phyloP scores from a whole-genome alignment of 37 sponge, comb jelly and placozoan genomes.

The Eunapius fragilis region DNA sequence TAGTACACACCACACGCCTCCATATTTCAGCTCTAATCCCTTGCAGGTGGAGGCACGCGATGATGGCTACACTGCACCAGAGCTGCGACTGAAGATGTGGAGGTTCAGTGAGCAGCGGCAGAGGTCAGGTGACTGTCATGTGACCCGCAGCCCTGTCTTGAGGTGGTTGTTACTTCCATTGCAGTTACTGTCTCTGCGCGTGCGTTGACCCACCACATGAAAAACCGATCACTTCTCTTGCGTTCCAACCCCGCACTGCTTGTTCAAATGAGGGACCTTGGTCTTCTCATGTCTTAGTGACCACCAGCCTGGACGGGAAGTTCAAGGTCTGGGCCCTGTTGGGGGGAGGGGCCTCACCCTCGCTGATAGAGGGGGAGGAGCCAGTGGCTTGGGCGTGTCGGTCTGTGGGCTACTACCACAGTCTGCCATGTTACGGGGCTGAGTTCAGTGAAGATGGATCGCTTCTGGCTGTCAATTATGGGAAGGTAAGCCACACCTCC shows the following conservation, averaged over 20 bases:
- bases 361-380: neutral
- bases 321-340: conserved; percentile 74
- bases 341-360: neutral
- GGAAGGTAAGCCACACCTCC: conserved; percentile 30
- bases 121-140: conserved; percentile 26
- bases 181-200: conserved; percentile 71
- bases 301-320: conserved; percentile 64
- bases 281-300: conserved; percentile 18
- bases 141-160: neutral
- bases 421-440: conserved; percentile 43
- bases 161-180: neutral
- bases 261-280: neutral
- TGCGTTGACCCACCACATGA: conserved; percentile 86
- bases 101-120: conserved; percentile 26
- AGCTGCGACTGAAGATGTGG: conserved; percentile 86
- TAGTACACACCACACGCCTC: neutral
- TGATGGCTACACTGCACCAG: conserved; percentile 56
- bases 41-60: conserved; percentile 76
- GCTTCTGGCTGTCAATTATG: conserved; percentile 72
- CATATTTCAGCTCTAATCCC: too few relatives aligned
- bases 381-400: conserved; percentile 66
- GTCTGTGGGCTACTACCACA: conserved; percentile 69
- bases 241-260: conserved; percentile 67
- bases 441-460: conserved; percentile 82
- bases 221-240: conserved; percentile 48